A percentile compares a stretch with the other conserved stretches of the same genome.
phyloP scores from a whole-genome alignment of 2,797 vertebrate species.

The Eutrigla gurnardus region DNA sequence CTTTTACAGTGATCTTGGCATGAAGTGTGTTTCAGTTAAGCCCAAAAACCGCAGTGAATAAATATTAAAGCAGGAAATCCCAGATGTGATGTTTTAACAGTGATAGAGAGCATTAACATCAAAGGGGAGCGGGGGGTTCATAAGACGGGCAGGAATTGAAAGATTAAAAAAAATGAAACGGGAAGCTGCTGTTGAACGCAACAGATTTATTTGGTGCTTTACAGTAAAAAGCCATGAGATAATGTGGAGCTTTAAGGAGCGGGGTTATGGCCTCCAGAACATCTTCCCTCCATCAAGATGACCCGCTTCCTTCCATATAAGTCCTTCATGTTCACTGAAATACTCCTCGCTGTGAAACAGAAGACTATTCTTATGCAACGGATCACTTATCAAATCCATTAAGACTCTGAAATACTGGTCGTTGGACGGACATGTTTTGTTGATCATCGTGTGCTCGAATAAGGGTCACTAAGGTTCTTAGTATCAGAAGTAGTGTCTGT shows the following conservation, averaged over 20 bases:
- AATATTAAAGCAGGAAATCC: background rate
- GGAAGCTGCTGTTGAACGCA: background rate
- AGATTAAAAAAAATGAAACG: background rate
- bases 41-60: background rate
- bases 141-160: background rate
- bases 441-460: background rate
- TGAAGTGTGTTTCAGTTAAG: background rate
- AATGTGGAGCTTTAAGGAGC: background rate
- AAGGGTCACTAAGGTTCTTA: background rate
- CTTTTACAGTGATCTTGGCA: background rate
- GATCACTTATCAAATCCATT: background rate
- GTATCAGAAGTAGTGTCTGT: background rate
- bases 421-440: background rate
- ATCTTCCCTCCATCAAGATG: too few relatives aligned
- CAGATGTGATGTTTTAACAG: background rate
- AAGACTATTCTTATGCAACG: too few relatives aligned
- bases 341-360: background rate
- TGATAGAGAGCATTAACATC: background rate
- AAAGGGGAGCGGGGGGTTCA: background rate
- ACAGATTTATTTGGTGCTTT: background rate
- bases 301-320: too few relatives aligned
- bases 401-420: background rate
- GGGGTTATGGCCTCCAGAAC: background rate
- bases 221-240: background rate
- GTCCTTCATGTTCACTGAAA: background rate